phyloP scores from a whole-genome alignment of 2,888 invertebrate species.

The Pristionchus arcanus region DNA sequence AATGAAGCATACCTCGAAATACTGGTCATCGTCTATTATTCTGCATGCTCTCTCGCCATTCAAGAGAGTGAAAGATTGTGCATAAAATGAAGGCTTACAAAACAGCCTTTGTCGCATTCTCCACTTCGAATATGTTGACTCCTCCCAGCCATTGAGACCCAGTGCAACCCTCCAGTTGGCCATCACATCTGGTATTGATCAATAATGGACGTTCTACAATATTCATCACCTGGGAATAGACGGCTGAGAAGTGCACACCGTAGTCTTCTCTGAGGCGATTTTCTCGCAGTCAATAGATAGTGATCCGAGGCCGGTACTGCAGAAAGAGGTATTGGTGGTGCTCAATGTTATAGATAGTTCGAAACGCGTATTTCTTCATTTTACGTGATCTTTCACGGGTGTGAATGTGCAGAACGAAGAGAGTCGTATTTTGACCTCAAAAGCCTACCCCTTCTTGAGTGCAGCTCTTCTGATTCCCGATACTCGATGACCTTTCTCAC shows the following conservation, averaged over 20 bases:
- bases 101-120: constrained; percentile 74
- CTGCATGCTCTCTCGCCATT: neutral
- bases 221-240: constrained; percentile 60
- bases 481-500: constrained; percentile 68
- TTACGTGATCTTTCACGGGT: neutral
- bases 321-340: neutral
- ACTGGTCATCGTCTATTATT: neutral
- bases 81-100: constrained; percentile 71
- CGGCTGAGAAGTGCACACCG: constrained; percentile 66
- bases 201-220: neutral
- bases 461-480: constrained; percentile 63
- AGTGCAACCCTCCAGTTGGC: constrained; percentile 70
- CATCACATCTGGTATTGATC: constrained; percentile 60
- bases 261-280: constrained; percentile 63
- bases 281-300: constrained; percentile 70
- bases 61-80: neutral
- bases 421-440: neutral
- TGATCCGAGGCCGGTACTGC: constrained; percentile 35
- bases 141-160: constrained; percentile 77
- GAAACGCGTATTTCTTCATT: neutral
- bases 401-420: neutral
- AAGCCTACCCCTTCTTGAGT: neutral
- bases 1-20: constrained; percentile 44
- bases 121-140: constrained; percentile 75
- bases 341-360: no score